These are phyloP conservation scores for Taxidea taxus DNA, from an alignment of 2,113 vertebrate genomes.

Conservation along the genomic window DNA sequence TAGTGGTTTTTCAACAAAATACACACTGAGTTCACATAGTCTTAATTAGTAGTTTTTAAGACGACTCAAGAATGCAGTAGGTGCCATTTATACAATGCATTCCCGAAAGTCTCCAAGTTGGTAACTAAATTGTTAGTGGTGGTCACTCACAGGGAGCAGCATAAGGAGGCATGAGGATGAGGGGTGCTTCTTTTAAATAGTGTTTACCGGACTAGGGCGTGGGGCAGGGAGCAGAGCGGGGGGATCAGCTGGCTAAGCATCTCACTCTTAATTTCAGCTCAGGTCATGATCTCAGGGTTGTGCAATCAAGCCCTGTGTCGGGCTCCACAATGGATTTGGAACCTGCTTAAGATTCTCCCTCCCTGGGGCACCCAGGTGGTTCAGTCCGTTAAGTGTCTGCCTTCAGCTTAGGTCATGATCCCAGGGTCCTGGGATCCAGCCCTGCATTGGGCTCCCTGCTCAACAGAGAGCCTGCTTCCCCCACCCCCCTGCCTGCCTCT, in stretches of 20 bases:
- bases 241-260: not conserved
- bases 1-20: not conserved
- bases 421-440: too few species aligned
- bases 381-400: too few species aligned
- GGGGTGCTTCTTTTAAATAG: not conserved
- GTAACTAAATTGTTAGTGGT: not conserved
- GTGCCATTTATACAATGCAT: not conserved
- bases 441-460: too few species aligned
- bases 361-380: too few species aligned
- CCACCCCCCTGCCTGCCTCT: too few species aligned
- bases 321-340: not conserved
- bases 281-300: not conserved
- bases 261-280: not conserved
- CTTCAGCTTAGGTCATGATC: too few species aligned
- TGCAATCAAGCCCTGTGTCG: not conserved
- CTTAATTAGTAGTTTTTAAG: not conserved
- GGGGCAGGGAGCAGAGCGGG: fast-evolving
- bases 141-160: not conserved
- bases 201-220: not conserved
- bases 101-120: not conserved
- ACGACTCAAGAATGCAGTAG: not conserved
- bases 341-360: not conserved
- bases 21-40: not conserved
- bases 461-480: too few species aligned
- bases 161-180: not conserved